These are phyloP conservation scores for Macrosteles quadrilineatus DNA, from an alignment of 1,140 invertebrate species.

Conservation along the genomic window DNA sequence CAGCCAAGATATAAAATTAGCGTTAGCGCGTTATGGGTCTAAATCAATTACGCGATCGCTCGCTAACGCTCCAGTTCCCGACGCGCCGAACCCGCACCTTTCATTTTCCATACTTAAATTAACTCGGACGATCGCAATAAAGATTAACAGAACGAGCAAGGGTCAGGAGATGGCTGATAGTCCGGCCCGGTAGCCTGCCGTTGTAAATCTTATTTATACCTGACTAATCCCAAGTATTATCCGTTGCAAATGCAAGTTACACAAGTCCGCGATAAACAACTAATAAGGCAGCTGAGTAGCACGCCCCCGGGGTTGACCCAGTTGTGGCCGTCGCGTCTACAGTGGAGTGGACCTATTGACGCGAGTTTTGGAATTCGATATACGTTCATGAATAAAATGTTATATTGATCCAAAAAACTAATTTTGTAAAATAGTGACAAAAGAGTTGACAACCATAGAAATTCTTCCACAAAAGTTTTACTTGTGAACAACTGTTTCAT, in stretches of 20 bases:
- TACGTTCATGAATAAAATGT: too few relatives aligned
- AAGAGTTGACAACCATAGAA: too few relatives aligned
- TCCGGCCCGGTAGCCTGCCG: constrained; percentile 8
- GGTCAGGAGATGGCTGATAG: constrained; percentile 2
- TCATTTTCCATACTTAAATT: constrained; percentile 25
- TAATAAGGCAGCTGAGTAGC: neutral
- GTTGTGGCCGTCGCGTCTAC: too few relatives aligned
- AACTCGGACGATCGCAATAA: constrained; percentile 23
- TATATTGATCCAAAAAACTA: too few relatives aligned
- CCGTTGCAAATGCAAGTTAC: constrained; percentile 25
- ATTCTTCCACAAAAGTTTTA: too few relatives aligned
- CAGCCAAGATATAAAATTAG: too few relatives aligned
- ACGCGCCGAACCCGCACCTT: neutral
- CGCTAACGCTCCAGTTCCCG: constrained; percentile 17
- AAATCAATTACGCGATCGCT: neutral
- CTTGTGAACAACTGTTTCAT: too few relatives aligned
- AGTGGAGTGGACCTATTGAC: too few relatives aligned
- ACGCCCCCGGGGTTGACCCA: neutral
- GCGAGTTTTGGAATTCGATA: too few relatives aligned
- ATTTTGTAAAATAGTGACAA: too few relatives aligned
- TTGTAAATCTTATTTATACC: constrained; percentile 24
- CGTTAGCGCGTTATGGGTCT: constrained; percentile 6
- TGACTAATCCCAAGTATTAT: constrained; percentile 24
- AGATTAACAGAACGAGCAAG: constrained; percentile 9
- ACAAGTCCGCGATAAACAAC: constrained; percentile 13